Conservation (phyloP, 2,113 vertebrate genomes). For the Apeltes quadracus region DNA sequence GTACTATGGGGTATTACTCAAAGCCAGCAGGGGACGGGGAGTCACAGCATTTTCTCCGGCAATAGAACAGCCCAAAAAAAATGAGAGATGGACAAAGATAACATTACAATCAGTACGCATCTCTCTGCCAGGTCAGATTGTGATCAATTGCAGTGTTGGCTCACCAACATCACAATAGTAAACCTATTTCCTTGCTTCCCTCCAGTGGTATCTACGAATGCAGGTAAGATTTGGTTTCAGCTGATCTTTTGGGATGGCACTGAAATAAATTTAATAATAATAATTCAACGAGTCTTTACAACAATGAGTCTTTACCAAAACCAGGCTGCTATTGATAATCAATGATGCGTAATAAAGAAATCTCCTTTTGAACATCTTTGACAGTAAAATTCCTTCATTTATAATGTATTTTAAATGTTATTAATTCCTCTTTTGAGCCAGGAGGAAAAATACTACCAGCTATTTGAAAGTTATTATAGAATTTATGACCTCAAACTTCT, state of each 20-base stretch:
- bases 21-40: constrained; percentile 6
- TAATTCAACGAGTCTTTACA: background rate
- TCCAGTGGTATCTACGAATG: background rate
- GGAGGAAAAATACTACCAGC: background rate
- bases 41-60: constrained; percentile 22
- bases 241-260: background rate
- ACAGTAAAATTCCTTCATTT: background rate
- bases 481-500: background rate
- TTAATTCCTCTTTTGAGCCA: background rate
- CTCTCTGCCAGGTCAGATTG: constrained; percentile 55
- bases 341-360: background rate
- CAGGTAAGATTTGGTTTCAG: background rate
- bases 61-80: constrained; percentile 44
- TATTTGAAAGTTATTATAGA: background rate
- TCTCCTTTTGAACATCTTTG: background rate
- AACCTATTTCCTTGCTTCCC: background rate
- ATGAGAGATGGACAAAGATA: constrained; percentile 61
- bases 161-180: constrained; percentile 15
- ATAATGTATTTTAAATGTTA: background rate
- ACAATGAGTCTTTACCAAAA: background rate
- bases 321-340: background rate
- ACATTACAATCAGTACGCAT: constrained; percentile 64
- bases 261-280: background rate
- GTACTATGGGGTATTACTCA: constrained; percentile 23
- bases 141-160: constrained; percentile 8